Evolutionary conservation across 37 sponge, comb jelly and placozoan species (phyloP).

Genomic region (Haliclona indistincta): DNA sequence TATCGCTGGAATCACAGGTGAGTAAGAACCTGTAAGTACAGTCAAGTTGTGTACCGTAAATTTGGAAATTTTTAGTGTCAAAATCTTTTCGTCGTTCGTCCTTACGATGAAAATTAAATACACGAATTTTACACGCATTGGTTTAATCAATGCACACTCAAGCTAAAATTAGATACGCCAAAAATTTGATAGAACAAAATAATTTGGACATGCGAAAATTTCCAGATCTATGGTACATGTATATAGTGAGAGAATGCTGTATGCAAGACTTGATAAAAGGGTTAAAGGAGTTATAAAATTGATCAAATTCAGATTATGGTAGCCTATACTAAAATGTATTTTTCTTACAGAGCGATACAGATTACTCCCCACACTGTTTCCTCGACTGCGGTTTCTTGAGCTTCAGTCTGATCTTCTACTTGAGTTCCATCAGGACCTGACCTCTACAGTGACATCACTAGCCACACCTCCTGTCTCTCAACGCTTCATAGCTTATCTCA

Average conservation of each 20-base stretch:
- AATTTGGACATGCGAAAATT: too few species aligned
- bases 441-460: neutral
- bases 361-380: conserved; percentile 16
- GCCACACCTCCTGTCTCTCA: conserved; percentile 13
- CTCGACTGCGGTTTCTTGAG: conserved; percentile 56
- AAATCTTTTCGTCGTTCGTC: too few species aligned
- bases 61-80: too few species aligned
- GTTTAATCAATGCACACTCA: too few species aligned
- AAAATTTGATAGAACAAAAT: too few species aligned
- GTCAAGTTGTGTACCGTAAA: neutral
- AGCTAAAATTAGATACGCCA: too few species aligned
- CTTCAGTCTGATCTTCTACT: conserved; percentile 58
- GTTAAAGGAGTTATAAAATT: too few species aligned
- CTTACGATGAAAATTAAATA: too few species aligned
- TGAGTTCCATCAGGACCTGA: conserved; percentile 68
- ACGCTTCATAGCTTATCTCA: conserved; percentile 53
- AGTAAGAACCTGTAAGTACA: neutral
- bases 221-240: neutral
- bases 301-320: too few species aligned
- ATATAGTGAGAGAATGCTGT: neutral
- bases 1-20: conserved; percentile 62
- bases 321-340: too few species aligned
- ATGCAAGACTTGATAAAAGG: too few species aligned
- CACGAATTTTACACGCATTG: too few species aligned
- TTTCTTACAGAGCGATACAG: conserved; percentile 50